phyloP scores from a whole-genome alignment of 2,797 vertebrate species.

The Enteromius viviparus region DNA sequence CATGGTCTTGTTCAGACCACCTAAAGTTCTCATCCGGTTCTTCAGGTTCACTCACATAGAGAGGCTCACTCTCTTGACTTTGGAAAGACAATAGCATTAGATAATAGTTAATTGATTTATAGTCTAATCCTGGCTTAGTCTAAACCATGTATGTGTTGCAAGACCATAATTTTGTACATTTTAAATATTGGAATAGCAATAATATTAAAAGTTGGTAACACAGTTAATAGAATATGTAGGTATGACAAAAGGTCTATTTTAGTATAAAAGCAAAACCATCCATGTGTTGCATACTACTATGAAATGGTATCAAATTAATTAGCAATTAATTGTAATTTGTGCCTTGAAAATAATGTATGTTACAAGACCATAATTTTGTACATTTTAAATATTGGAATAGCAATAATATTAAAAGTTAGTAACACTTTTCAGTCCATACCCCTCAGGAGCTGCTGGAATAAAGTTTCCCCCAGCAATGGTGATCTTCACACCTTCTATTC shows the following conservation, averaged over 20 bases:
- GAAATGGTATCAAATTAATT: no score
- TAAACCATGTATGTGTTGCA: not conserved
- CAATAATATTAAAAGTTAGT: not conserved
- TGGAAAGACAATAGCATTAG: constrained; percentile 1
- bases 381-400: not conserved
- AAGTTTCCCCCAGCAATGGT: constrained; percentile 70
- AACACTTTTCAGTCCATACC: constrained; percentile 59
- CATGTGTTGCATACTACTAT: no score
- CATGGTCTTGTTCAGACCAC: constrained; percentile 50
- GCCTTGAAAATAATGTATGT: no score
- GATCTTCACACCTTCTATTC: constrained; percentile 78
- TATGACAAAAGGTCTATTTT: no score
- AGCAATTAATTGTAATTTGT: no score
- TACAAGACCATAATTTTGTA: not conserved
- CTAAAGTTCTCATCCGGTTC: not conserved
- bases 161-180: not conserved
- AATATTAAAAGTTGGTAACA: not conserved
- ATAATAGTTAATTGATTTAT: not conserved
- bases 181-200: not conserved
- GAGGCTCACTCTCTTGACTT: constrained; percentile 60
- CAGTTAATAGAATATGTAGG: no score
- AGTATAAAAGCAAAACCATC: no score
- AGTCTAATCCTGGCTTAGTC: not conserved
- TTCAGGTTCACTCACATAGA: constrained; percentile 30
- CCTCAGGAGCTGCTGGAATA: constrained; percentile 52